Conservation (phyloP, 2,113 vertebrate species). For the Tupaia tana region DNA sequence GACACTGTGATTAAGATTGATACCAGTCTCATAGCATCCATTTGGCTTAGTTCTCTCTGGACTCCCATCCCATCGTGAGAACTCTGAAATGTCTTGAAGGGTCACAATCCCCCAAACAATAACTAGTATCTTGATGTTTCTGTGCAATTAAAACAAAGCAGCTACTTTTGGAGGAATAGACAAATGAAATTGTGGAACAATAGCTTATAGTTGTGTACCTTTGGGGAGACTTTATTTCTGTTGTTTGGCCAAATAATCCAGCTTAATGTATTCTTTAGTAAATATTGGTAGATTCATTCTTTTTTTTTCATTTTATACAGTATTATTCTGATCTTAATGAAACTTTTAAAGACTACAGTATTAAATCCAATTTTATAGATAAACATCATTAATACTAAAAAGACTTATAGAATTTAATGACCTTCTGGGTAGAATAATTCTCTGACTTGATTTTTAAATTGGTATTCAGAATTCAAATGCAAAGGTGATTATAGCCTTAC, state of each 20-base stretch:
- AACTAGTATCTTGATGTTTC: neutral
- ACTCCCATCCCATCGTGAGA: neutral
- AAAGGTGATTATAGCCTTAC: constrained; percentile 13
- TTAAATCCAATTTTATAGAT: constrained; percentile 41
- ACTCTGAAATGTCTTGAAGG: neutral
- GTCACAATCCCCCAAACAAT: neutral
- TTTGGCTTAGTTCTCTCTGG: neutral
- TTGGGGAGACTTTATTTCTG: constrained; percentile 14
- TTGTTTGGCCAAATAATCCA: constrained; percentile 16
- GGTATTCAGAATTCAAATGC: constrained; percentile 52
- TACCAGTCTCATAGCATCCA: neutral
- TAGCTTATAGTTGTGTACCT: neutral
- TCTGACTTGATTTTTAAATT: constrained; percentile 52
- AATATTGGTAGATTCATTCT: neutral
- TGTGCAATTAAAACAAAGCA: neutral
- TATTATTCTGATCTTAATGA: constrained; percentile 2
- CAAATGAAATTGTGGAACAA: neutral
- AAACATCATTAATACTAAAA: neutral
- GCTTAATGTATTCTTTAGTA: neutral
- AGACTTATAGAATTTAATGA: neutral
- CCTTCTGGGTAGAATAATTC: neutral
- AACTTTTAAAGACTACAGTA: constrained; percentile 18
- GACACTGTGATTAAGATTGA: neutral
- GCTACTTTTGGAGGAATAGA: neutral
- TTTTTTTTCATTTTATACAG: constrained; percentile 1